Percentiles rank a stretch among this genome's conserved stretches.
Conservation (phyloP, 2,113 vertebrate genomes). For the Mustela lutreola region DNA sequence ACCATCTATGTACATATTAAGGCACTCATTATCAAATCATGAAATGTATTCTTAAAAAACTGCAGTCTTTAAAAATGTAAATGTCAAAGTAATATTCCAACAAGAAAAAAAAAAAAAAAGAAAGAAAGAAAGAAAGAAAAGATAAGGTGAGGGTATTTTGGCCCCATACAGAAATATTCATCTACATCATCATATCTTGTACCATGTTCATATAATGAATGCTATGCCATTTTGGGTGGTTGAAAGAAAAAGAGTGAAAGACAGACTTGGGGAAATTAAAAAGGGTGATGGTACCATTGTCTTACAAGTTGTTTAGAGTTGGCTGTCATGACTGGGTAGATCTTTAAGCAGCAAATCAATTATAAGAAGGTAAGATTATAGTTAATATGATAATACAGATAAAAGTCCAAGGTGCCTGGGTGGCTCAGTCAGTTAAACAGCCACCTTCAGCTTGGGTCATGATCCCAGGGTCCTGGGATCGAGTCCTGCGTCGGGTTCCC, state of each 20-base stretch:
- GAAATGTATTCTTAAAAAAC: neutral
- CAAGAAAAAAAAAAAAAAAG: neutral
- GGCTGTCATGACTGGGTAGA: neutral
- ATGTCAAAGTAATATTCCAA: neutral
- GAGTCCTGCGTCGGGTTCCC: too few relatives aligned
- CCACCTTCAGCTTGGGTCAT: too few relatives aligned
- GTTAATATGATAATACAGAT: neutral
- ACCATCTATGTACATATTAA: neutral
- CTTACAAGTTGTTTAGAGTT: neutral
- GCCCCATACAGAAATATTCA: neutral
- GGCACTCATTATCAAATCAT: neutral
- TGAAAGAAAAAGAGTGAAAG: neutral
- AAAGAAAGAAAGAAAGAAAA: neutral
- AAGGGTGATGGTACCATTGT: neutral
- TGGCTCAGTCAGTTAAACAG: too few relatives aligned
- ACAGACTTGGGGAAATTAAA: neutral
- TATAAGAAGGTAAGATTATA: neutral
- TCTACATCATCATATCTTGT: accelerated
- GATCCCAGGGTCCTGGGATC: too few relatives aligned
- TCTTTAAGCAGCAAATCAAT: neutral
- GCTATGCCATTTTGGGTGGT: neutral
- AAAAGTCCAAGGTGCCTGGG: neutral
- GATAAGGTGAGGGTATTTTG: neutral
- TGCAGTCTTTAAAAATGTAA: neutral
- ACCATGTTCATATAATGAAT: neutral